A percentile compares a stretch with the other conserved stretches of the same genome.
These are phyloP conservation scores for Pristiophorus japonicus DNA, from an alignment of 2,113 vertebrate genomes.

Conservation along the genomic window DNA sequence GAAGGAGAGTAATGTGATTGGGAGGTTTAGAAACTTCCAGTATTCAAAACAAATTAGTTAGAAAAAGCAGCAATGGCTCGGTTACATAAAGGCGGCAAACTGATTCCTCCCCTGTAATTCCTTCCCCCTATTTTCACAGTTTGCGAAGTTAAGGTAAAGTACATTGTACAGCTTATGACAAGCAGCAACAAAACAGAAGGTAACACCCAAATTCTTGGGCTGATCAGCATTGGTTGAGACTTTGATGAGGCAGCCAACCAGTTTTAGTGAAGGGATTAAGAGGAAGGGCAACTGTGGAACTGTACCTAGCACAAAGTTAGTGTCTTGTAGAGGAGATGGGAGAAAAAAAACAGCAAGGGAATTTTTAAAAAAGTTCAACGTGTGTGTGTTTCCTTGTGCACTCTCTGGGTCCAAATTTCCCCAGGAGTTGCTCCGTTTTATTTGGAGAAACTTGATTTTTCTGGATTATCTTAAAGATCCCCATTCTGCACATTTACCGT, in stretches of 20 bases:
- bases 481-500: too few relatives aligned
- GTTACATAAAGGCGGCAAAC: neutral
- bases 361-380: neutral
- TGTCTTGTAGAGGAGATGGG: neutral
- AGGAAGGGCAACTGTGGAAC: neutral
- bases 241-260: neutral
- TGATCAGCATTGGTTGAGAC: neutral
- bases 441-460: too few relatives aligned
- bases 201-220: neutral
- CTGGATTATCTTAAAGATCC: too few relatives aligned
- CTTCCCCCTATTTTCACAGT: neutral
- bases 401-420: too few relatives aligned
- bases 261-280: neutral
- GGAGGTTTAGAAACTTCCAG: neutral
- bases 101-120: neutral
- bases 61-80: neutral
- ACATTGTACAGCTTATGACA: neutral
- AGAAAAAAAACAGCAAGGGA: neutral
- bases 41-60: neutral
- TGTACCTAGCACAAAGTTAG: neutral
- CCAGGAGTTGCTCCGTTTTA: too few relatives aligned
- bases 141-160: neutral
- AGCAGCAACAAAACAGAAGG: neutral
- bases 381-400: neutral
- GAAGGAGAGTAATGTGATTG: neutral